Base-by-base conservation (phyloP, 2,888 invertebrate genomes). In the Zeuzera pyrina region DNA sequence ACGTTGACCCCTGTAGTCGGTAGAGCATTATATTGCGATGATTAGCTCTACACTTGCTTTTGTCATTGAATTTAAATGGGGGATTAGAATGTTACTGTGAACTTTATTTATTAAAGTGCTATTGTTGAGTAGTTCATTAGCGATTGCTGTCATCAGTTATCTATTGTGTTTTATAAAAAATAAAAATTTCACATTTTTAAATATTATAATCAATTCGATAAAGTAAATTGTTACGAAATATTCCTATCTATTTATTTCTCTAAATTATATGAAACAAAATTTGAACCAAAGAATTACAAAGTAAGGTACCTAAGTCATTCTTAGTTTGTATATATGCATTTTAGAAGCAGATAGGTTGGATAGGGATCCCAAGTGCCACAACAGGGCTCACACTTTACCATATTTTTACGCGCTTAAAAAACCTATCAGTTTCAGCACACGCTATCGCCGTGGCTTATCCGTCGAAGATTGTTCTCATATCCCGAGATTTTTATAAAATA, bases 401-500 rank as follows among this genome's bases (percentile, higher is more conserved):
- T n/a, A n/a, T n/a, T n/a, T n/a, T n/a, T n/a, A n/a, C n/a, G n/a
- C n/a, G n/a, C n/a, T n/a, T n/a, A 19, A 45, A 43, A 43, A 52
- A 35, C 33, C 41, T 44, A 47, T 52, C 48, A 41, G 39, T 43
- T 47, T 38, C 2, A 2, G 12, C 1, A 25, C 25, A n/a, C 7
- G 53, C 35, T 40, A 52, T 50, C 41, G 48, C 15, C 43, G 51
- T 39, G 43, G 66, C 57, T 76, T 72, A 76, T 67, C 74, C 72
- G 50, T 52, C 64, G 73, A 79, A 83, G 81, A 83, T 81, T 79
- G 78, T 74, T 67, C 71, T 43, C 62, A 71, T 71, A 81, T 76
- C 72, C 76, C 67, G 58, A 65, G 71, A 78, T 76, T 83, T 83
- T 81, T 83, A 81, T 77, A 81, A 81, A 81, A 79, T 78, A 77